Evolutionary conservation across 1,140 invertebrate genomes (phyloP), one percentile per base, ranked within the genome.

Genomic region (Scaptomyza pallida): DNA sequence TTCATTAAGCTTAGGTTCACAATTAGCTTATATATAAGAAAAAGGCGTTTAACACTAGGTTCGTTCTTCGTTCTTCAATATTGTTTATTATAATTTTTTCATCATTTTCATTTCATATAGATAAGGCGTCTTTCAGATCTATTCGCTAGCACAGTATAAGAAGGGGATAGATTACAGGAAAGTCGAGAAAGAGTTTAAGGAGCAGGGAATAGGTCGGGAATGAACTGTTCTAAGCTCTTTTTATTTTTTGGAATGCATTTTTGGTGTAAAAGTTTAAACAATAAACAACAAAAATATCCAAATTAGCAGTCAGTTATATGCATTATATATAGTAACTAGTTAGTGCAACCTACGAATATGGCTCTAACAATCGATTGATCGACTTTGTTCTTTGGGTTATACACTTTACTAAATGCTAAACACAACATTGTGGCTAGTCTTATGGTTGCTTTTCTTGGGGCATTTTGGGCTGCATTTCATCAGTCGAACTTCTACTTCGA

Each of bases 391-490:
- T 40, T 40, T 23, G 15, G 5, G 15, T 43, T 9, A 15, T 35
- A 21, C 23, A 26, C 10, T 56, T 21, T 41, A 40, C 65, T 80
- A 72, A 41, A 75, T 72, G 79, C 79, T 83, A 77, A 71, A 80
- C 81, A 85, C 69, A 85, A 86, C 68, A 72, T 72, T 59, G 47
- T 72, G 76, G 73, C 76, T 78, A 83, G 80, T 78, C 72, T 75
- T 68, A 69, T 75, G 60, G 72, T 76, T 78, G 72, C 79, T 51
- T 69, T 65, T 21, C 21, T 68, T 48, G 8, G 30, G 56, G 37
- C 44, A 62, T 16, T n/a, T 64, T 26, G 52, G 35, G 30, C 40
- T 56, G 33, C 33, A 12, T 30, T 37, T 37, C 3, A 13, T 8
- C 33, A 35, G 33, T 37, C 33, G 33, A 37, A 37, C 33, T 37